Percentiles rank a stretch among this genome's conserved stretches.
Conservation (phyloP, 1,140 invertebrate species). For the Solenopsis fugax region DNA sequence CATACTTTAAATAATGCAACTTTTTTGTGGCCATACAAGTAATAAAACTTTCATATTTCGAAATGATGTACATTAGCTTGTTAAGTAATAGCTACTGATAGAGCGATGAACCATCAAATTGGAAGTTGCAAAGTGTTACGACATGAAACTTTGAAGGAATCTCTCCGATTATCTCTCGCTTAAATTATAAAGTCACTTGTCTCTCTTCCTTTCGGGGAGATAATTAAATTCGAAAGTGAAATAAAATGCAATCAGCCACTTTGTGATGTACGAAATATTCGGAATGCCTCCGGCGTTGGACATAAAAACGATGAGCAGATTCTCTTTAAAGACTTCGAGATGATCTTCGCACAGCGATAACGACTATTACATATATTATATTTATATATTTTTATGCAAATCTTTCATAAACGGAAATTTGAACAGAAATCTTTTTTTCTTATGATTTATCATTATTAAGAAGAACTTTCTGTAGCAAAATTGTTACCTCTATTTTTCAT, state of each 20-base stretch:
- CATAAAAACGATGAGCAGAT: background rate
- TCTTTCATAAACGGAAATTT: background rate
- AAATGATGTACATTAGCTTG: background rate
- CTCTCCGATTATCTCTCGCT: background rate
- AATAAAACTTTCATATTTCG: background rate
- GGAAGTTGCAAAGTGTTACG: background rate
- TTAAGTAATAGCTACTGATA: conserved; percentile 9
- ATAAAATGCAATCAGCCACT: background rate
- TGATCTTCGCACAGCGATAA: background rate
- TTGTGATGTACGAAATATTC: background rate
- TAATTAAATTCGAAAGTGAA: background rate
- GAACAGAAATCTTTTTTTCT: background rate
- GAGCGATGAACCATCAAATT: background rate
- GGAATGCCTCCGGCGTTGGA: background rate
- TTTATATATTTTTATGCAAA: background rate
- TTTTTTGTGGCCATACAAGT: background rate
- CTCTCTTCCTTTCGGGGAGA: background rate
- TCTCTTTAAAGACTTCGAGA: background rate
- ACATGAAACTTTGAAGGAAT: background rate
- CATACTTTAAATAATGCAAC: background rate
- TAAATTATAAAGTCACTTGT: background rate
- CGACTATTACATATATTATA: background rate
- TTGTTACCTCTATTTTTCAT: background rate
- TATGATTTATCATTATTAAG: background rate
- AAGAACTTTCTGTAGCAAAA: background rate